Evolutionary conservation across 2,797 vertebrate species (phyloP).

Genomic region (Rhynchotus rufescens): DNA sequence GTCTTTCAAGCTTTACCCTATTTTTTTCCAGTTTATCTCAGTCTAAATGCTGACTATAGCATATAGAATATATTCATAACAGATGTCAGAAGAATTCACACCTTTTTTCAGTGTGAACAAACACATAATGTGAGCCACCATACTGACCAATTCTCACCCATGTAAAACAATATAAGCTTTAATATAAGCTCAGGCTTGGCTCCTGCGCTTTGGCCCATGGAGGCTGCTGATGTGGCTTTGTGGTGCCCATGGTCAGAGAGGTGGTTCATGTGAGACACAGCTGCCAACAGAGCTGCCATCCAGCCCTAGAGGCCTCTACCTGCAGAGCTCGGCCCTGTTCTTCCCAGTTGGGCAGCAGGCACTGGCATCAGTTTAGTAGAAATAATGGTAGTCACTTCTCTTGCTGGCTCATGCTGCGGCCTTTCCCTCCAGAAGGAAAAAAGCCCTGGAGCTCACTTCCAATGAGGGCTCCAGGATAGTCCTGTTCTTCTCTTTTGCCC

Average conservation of each 20-base stretch:
- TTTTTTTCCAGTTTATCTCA: neutral
- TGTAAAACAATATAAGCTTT: neutral
- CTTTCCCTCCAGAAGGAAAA: neutral
- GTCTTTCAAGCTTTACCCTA: neutral
- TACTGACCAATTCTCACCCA: neutral
- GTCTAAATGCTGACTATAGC: neutral
- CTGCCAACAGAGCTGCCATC: neutral
- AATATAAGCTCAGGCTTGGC: neutral
- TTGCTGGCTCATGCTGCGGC: neutral
- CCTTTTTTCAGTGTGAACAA: neutral
- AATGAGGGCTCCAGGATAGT: neutral
- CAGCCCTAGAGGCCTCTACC: neutral
- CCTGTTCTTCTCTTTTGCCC: neutral
- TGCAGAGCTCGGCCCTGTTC: neutral
- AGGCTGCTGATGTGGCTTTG: neutral
- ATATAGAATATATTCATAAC: neutral
- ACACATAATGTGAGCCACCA: neutral
- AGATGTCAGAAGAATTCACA: neutral
- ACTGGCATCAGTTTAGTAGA: neutral
- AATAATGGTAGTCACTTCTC: neutral
- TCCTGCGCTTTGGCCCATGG: neutral
- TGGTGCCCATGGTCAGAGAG: rapidly evolving
- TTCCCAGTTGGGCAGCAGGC: neutral
- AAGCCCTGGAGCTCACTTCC: neutral
- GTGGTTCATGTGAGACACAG: rapidly evolving